Base-by-base conservation (phyloP, 1,140 invertebrate species). In the Trichonephila clavata region DNA sequence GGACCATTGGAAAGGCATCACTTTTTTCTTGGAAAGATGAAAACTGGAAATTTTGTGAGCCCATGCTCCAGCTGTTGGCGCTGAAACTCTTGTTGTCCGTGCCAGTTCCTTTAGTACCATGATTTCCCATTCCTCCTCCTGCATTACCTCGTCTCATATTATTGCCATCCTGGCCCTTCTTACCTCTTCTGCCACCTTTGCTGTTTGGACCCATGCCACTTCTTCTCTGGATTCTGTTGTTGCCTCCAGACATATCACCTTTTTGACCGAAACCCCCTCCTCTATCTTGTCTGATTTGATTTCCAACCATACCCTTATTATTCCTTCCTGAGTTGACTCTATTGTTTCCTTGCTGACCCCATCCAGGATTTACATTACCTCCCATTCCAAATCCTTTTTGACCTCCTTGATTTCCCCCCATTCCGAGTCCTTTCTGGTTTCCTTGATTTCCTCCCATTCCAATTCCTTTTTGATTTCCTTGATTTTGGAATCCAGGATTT, bases 21-120 rank as follows among this genome's bases (percentile, higher is more conserved):
- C 68, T 16, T n/a, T 57, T 77, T 10, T 24, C 60, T 16, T 43
- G 16, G 59, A 32, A 60, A 13, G 86, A 60, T 10, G 39, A 80
- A 43, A n/a, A 21, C 24, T 86, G 80, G 39, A 86, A 86, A 43
- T 86, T 86, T 71, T 92, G n/a, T 21, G 59, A n/a, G 2, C 77
- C 50, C 60, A 92, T 86, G 61, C 90, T 92, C 90, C 90, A 92
- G 4, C 43, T 86, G 16, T 92, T 92, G 18, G 61, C n/a, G 16
- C 39, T 92, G 32, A 59, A 86, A 10, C 27, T 92, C 27, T 20
- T 59, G 0, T 10, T 43, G 7, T 14, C 32, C 21, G 14, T 21
- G 13, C 50, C 24, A 7, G 63, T 71, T 20, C 63, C 63, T 27
- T 77, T 68, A 18, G 24, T 27, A 13, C 50, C 27, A 32, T 32